A percentile compares a stretch with the other conserved stretches of the same genome.
Evolutionary conservation across 2,113 vertebrate genomes (phyloP).

Genomic region (Neodontobutis hainanensis): DNA sequence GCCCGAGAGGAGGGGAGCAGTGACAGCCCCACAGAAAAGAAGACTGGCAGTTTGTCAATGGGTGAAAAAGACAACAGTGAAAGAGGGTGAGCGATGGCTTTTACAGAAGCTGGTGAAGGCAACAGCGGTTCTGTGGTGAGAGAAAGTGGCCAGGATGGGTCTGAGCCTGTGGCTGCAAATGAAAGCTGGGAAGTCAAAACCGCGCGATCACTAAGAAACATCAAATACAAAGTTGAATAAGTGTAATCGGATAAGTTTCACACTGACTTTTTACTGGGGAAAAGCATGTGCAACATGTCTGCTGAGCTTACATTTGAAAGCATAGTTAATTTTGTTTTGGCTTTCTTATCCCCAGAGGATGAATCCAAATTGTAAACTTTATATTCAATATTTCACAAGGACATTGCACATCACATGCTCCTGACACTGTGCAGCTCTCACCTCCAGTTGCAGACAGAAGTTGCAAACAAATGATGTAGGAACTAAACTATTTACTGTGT

Average conservation of each 20-base stretch:
- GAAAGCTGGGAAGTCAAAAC: slow-evolving; percentile 8
- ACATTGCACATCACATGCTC: neutral
- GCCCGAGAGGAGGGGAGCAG: slow-evolving; percentile 1
- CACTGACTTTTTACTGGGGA: no score
- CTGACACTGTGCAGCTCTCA: no score
- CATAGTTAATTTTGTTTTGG: neutral
- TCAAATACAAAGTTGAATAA: neutral
- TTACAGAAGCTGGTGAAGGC: slow-evolving; percentile 19
- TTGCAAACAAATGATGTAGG: no score
- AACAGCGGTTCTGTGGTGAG: neutral
- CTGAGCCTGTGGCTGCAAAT: slow-evolving; percentile 29
- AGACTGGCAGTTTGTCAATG: slow-evolving; percentile 21
- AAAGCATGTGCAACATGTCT: neutral
- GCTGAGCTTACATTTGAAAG: neutral
- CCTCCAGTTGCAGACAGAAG: no score
- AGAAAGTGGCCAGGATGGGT: slow-evolving; percentile 24
- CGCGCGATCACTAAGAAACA: slow-evolving; percentile 1
- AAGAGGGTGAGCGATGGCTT: slow-evolving; percentile 25
- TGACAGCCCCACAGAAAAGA: slow-evolving; percentile 10
- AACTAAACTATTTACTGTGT: no score
- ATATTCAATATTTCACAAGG: neutral
- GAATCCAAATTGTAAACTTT: neutral
- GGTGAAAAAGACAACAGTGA: neutral
- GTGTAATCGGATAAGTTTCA: neutral
- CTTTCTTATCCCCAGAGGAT: neutral